These are phyloP conservation scores for Pica pica DNA, from an alignment of 2,113 vertebrate species.

Conservation along the genomic window DNA sequence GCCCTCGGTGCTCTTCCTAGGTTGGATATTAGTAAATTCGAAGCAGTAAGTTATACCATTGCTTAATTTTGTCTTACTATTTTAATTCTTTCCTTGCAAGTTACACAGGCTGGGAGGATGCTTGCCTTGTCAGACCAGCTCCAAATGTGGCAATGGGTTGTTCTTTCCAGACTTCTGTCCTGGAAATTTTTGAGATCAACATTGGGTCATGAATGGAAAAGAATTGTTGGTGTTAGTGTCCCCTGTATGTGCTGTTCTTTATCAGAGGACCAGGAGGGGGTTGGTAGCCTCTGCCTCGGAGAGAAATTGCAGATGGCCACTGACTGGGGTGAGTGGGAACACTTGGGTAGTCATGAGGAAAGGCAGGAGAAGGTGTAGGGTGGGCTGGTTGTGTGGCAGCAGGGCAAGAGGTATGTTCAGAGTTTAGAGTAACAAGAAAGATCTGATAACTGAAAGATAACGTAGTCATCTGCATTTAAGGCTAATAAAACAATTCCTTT, in stretches of 20 bases:
- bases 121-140: background rate
- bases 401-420: background rate
- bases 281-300: background rate
- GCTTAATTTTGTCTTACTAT: conserved; percentile 47
- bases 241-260: background rate
- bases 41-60: conserved; percentile 25
- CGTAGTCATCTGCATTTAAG: background rate
- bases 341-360: background rate
- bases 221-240: background rate
- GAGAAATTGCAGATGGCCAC: background rate
- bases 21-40: conserved; percentile 60
- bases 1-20: conserved; percentile 25
- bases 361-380: background rate
- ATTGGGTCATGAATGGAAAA: background rate
- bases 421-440: background rate
- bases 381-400: background rate
- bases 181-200: background rate
- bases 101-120: background rate
- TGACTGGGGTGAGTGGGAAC: background rate
- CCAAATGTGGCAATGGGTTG: background rate
- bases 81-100: conserved; percentile 29
- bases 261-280: background rate
- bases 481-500: background rate
- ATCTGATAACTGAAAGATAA: background rate
- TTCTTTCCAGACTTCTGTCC: background rate